Percentiles rank a stretch among this genome's conserved stretches.
Evolutionary conservation across 2,888 invertebrate species (phyloP).

Genomic region (Sphaerophoria rueppellii): DNA sequence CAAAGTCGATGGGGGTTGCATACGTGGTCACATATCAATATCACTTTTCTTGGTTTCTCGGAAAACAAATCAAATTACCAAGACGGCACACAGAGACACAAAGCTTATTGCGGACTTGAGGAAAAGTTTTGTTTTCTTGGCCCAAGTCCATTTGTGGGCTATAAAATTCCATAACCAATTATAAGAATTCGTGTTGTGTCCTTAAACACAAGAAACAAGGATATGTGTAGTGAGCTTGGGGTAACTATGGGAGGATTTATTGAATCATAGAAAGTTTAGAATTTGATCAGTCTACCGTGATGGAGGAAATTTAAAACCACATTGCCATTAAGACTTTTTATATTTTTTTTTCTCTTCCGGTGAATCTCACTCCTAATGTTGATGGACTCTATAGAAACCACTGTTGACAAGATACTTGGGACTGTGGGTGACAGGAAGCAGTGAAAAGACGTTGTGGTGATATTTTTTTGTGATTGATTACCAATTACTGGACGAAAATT

Average conservation of each 20-base stretch:
- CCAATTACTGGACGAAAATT: constrained; percentile 58
- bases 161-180: constrained; percentile 71
- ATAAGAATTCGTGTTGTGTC: constrained; percentile 41
- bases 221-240: constrained; percentile 13
- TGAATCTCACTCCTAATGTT: constrained; percentile 41
- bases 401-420: background rate
- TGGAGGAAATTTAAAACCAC: constrained; percentile 73
- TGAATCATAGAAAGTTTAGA: constrained; percentile 38
- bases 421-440: background rate
- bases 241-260: constrained; percentile 63
- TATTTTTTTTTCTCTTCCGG: constrained; percentile 9
- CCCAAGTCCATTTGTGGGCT: constrained; percentile 59
- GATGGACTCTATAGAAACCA: constrained; percentile 61
- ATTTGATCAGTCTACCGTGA: constrained; percentile 63
- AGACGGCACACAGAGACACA: constrained; percentile 26
- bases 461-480: constrained; percentile 61
- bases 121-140: constrained; percentile 35
- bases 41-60: constrained; percentile 63
- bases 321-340: constrained; percentile 65
- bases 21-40: constrained; percentile 45
- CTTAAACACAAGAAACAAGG: background rate
- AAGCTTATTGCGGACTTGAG: constrained; percentile 56
- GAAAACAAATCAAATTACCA: constrained; percentile 66
- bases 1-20: background rate
- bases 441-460: background rate